Percentiles rank a stretch among this genome's conserved stretches.
Evolutionary conservation across 2,888 invertebrate species (phyloP).

Genomic region (Xylophagus ater): DNA sequence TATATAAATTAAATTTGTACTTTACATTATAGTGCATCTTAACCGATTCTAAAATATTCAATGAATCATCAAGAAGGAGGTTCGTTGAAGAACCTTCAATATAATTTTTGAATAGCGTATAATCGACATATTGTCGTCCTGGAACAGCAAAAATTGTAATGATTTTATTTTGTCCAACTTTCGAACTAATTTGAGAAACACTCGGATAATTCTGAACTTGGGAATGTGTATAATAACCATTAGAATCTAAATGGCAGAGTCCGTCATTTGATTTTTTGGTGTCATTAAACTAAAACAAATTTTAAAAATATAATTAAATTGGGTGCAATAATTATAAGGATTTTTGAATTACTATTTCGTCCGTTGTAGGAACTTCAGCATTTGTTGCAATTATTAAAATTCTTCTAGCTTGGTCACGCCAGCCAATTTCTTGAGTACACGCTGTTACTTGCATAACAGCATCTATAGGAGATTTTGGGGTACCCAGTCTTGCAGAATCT

Average conservation of each 20-base stretch:
- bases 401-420: constrained; percentile 64
- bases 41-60: constrained; percentile 58
- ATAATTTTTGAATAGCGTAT: constrained; percentile 44
- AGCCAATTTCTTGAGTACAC: constrained; percentile 58
- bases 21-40: constrained; percentile 54
- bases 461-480: constrained; percentile 52
- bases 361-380: constrained; percentile 63
- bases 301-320: background rate
- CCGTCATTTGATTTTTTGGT: constrained; percentile 62
- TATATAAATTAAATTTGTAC: background rate
- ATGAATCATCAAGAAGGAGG: constrained; percentile 47
- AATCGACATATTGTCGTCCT: constrained; percentile 33
- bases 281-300: constrained; percentile 38
- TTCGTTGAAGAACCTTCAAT: constrained; percentile 60
- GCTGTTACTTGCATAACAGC: constrained; percentile 78
- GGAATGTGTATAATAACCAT: constrained; percentile 46
- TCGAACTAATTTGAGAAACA: constrained; percentile 51
- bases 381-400: constrained; percentile 70
- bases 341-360: constrained; percentile 54
- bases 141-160: constrained; percentile 69
- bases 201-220: constrained; percentile 64
- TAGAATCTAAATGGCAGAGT: constrained; percentile 48
- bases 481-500: constrained; percentile 48
- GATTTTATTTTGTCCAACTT: constrained; percentile 55
- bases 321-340: too few species aligned